These are phyloP conservation scores for Macroramphosus scolopax DNA, from an alignment of 2,797 vertebrate species.

Conservation along the genomic window DNA sequence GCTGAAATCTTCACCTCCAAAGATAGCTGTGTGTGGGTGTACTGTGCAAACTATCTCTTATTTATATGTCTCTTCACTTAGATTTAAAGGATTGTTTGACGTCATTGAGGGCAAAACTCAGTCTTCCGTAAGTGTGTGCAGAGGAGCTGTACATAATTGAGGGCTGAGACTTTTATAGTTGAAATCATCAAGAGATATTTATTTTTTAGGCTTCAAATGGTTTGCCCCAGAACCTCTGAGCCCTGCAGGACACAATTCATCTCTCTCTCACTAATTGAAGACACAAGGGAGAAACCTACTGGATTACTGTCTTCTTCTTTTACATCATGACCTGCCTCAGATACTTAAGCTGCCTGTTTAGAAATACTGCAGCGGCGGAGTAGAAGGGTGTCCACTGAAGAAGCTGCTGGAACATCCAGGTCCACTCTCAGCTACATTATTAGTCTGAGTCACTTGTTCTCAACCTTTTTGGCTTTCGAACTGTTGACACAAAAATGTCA, in stretches of 20 bases:
- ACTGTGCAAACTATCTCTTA: conserved; percentile 54
- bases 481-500: background rate
- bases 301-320: conserved; percentile 8
- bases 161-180: conserved; percentile 26
- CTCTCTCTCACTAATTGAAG: conserved; percentile 23
- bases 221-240: conserved; percentile 1
- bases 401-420: background rate
- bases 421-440: background rate
- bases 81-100: conserved; percentile 40
- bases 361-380: too few species aligned
- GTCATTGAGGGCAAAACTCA: conserved; percentile 43
- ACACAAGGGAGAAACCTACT: background rate
- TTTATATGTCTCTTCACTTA: conserved; percentile 46
- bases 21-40: conserved; percentile 41
- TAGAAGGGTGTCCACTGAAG: background rate
- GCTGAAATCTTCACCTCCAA: conserved; percentile 30
- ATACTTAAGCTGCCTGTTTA: conserved; percentile 3
- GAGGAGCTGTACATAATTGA: conserved; percentile 62
- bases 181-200: conserved; percentile 30
- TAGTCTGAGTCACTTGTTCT: background rate
- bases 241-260: conserved; percentile 1
- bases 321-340: conserved; percentile 12
- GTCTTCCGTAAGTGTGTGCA: conserved; percentile 30
- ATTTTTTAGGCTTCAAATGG: conserved; percentile 5
- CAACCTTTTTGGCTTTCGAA: background rate